Evolutionary conservation across 2,113 vertebrate genomes (phyloP).

Genomic region (Gambusia holbrooki): DNA sequence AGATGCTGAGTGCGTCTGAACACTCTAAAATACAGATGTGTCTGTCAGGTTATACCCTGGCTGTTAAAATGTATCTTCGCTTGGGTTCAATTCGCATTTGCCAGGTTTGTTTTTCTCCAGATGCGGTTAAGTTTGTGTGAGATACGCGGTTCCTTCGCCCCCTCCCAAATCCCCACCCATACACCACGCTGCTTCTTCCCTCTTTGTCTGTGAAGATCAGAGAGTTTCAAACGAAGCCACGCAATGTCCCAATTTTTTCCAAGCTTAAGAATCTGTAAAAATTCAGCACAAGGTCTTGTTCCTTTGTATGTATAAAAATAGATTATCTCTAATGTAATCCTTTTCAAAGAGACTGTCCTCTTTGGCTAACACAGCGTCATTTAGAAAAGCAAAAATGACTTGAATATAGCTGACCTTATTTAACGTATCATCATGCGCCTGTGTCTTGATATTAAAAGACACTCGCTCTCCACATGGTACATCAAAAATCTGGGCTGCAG

Average conservation of each 20-base stretch:
- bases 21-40: conserved; percentile 54
- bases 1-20: conserved; percentile 56
- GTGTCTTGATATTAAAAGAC: conserved; percentile 76
- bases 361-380: conserved; percentile 87
- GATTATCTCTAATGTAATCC: conserved; percentile 88
- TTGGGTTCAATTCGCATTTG: conserved; percentile 46
- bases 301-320: conserved; percentile 91
- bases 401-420: conserved; percentile 81
- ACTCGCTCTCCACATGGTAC: conserved; percentile 72
- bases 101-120: conserved; percentile 40
- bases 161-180: conserved; percentile 74
- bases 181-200: conserved; percentile 74
- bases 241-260: conserved; percentile 83
- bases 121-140: conserved; percentile 65
- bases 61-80: conserved; percentile 31
- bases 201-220: conserved; percentile 78
- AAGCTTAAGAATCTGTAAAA: conserved; percentile 90
- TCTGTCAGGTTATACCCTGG: conserved; percentile 51
- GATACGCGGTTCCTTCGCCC: conserved; percentile 76
- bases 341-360: conserved; percentile 86
- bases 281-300: conserved; percentile 88
- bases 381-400: conserved; percentile 84
- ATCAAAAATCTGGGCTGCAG: conserved; percentile 52
- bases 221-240: conserved; percentile 84
- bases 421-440: conserved; percentile 74